Percentiles rank a stretch among this genome's conserved stretches.
Conservation (phyloP, 2,113 vertebrate genomes). For the Podocnemis expansa region DNA sequence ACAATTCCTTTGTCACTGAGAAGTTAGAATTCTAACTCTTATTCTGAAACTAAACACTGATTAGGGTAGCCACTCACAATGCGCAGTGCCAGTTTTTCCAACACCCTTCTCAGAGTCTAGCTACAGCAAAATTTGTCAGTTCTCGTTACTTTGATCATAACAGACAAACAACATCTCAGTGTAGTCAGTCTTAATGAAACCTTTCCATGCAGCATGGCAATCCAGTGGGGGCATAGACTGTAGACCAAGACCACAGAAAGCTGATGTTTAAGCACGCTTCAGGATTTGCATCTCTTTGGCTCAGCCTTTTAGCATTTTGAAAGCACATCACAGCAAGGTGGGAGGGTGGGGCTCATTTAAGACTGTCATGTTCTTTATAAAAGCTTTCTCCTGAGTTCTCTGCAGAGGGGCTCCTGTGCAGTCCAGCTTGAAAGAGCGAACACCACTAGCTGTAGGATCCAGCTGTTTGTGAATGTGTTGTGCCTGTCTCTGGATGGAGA, state of each 20-base stretch:
- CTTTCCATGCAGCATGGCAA: background rate
- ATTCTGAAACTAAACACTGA: slow-evolving; percentile 27
- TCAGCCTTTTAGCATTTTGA: background rate
- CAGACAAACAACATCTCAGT: slow-evolving; percentile 67
- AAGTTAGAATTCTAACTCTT: background rate
- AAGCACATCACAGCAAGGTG: background rate
- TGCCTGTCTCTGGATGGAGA: rapidly evolving
- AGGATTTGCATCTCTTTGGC: background rate
- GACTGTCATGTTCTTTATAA: background rate
- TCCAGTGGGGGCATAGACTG: background rate
- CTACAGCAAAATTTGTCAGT: slow-evolving; percentile 40
- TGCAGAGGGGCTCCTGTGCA: background rate
- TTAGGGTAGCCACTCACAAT: background rate
- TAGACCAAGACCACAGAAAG: background rate
- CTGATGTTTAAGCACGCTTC: background rate
- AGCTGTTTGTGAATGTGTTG: rapidly evolving
- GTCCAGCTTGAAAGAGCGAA: background rate
- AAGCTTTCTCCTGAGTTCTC: background rate
- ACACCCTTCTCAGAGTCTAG: slow-evolving; percentile 42
- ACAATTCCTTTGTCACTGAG: background rate
- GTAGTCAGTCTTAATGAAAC: slow-evolving; percentile 36
- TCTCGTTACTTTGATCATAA: slow-evolving; percentile 64
- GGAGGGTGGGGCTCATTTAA: background rate
- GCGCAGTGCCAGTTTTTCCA: slow-evolving; percentile 32
- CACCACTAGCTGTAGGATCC: background rate